phyloP scores from a whole-genome alignment of 1,140 invertebrate genomes.

The Pemphigus obesinymphae region DNA sequence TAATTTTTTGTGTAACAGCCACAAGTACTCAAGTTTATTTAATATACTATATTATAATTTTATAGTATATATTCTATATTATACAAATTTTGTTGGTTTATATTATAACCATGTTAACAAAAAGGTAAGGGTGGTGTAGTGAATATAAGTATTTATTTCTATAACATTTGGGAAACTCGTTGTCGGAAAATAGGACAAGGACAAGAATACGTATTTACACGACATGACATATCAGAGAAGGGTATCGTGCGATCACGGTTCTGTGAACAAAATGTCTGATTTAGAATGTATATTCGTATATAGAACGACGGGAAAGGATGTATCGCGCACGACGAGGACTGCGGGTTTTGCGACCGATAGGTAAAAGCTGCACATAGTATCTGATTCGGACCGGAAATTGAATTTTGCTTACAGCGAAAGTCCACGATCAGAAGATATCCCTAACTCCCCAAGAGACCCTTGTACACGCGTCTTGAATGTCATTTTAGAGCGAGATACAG shows the following conservation, averaged over 20 bases:
- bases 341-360: conserved; percentile 27
- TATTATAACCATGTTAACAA: background rate
- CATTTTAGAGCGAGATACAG: conserved; percentile 24
- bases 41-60: too few relatives aligned
- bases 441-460: conserved; percentile 33
- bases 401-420: conserved; percentile 36
- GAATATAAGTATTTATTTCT: background rate
- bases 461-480: conserved; percentile 37
- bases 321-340: background rate
- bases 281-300: background rate
- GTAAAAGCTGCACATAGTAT: conserved; percentile 28
- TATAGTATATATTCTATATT: too few relatives aligned
- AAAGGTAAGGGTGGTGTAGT: background rate
- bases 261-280: conserved; percentile 39
- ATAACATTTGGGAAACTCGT: background rate
- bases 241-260: conserved; percentile 32
- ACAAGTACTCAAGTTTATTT: too few relatives aligned
- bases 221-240: conserved; percentile 11
- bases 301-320: background rate
- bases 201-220: conserved; percentile 25
- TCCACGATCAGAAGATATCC: conserved; percentile 41
- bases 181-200: background rate
- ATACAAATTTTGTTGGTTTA: too few relatives aligned
- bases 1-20: too few relatives aligned
- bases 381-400: conserved; percentile 42